These are phyloP conservation scores for Lasioglossum marginatum DNA, from an alignment of 2,888 invertebrate species.

Conservation along the genomic window DNA sequence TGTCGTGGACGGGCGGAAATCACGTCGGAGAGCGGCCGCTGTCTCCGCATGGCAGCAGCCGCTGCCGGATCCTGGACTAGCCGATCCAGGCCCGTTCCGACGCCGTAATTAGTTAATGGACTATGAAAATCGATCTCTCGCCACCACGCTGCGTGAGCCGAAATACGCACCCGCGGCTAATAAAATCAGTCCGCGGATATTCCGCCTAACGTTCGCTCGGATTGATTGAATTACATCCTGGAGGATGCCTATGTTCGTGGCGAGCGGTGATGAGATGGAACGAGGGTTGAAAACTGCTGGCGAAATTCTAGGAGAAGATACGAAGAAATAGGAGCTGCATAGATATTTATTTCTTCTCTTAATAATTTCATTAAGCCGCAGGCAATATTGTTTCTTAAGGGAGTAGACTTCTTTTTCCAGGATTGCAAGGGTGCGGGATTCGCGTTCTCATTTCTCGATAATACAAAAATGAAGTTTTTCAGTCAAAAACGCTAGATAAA, in stretches of 20 bases:
- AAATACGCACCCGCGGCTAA: constrained; percentile 40
- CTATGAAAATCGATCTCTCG: constrained; percentile 56
- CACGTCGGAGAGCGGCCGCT: constrained; percentile 28
- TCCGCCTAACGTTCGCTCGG: constrained; percentile 20
- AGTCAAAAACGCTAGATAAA: too few species aligned
- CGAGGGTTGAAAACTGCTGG: background rate
- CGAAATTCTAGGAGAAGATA: background rate
- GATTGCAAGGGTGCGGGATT: too few species aligned
- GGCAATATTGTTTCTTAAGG: too few species aligned
- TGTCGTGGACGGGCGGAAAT: constrained; percentile 42
- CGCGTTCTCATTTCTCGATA: too few species aligned
- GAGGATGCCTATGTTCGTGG: background rate
- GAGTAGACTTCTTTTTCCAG: too few species aligned
- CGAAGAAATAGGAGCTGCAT: background rate
- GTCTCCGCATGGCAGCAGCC: background rate
- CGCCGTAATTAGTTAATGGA: constrained; percentile 63
- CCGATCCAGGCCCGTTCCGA: constrained; percentile 35
- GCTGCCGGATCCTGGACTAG: constrained; percentile 26
- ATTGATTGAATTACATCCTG: constrained; percentile 36
- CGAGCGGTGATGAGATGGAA: background rate
- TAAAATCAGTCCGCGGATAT: constrained; percentile 44
- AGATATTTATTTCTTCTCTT: background rate
- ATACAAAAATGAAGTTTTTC: too few species aligned
- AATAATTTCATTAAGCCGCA: background rate
- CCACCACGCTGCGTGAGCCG: background rate